Base-by-base conservation (phyloP, 2,113 vertebrate species). In the Castor canadensis region DNA sequence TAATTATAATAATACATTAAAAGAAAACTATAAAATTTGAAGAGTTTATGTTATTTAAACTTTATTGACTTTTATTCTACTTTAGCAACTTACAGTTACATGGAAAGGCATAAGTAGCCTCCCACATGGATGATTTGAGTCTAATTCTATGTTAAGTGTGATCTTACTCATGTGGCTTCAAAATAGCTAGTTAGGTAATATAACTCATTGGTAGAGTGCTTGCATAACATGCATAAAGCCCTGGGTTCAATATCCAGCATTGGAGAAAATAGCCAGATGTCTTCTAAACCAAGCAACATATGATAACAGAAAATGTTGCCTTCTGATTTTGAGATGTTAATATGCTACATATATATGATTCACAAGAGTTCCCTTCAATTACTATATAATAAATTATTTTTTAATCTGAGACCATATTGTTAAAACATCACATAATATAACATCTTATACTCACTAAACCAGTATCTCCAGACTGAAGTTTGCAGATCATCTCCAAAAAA, bases 361-460 rank as follows among this genome's bases (percentile, higher is more conserved):
- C 0, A 32, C 45, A 77, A 81, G 0, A 13, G 30, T 52, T 3
- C 26, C 16, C 9, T 91, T 43, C 38, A 84, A 79, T 72, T 77
- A 1, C 30, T 87, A 28, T 30, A 22, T n/a, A 85, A 56, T 4
- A 82, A 9, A 64, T 26, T 82, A 40, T 28, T 40, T 49, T 35
- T 85, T 20, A 85, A 62, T 5, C 19, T 58, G 40, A 76, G 10
- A 5, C 11, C 2, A 49, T 43, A 40, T 17, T 35, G 73, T 67
- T 56, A 83, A 87, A 13, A 40, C 35, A 58, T 82, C 24, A 77
- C 6, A n/a, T 64, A n/a, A 71, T 56, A 92, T 56, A 92, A 38
- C 32, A 81, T 76, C 3, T 76, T 54, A 64, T 96, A 99, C 99
- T 97, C 98, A 99, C 99, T 99, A 98, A 99, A 99, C 98, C 99